Percentiles rank a stretch among this genome's conserved stretches.
phyloP scores from a whole-genome alignment of 2,888 invertebrate species.

The Drosophila algonquin region DNA sequence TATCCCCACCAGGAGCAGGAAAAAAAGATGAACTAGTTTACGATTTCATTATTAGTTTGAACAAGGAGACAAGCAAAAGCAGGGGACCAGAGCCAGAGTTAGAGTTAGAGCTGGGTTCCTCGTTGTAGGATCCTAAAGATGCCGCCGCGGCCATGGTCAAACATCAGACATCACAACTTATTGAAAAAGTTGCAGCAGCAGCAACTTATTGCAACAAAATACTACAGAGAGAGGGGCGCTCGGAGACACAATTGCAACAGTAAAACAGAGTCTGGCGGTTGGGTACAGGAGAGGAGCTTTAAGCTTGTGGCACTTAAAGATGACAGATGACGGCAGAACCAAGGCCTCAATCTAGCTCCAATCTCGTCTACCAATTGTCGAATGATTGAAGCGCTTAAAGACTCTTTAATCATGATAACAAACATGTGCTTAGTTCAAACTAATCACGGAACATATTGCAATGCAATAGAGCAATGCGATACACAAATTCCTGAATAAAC shows the following conservation, averaged over 20 bases:
- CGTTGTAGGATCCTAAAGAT: conserved; percentile 27
- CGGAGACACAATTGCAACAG: not conserved
- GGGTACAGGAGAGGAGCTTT: not conserved
- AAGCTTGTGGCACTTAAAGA: not conserved
- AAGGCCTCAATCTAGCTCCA: not conserved
- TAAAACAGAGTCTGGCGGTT: not conserved
- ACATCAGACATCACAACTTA: conserved; percentile 61
- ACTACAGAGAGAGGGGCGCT: conserved; percentile 1
- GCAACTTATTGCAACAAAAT: conserved; percentile 37
- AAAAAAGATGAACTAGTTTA: conserved; percentile 74
- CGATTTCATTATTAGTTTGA: conserved; percentile 78
- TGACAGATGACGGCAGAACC: not conserved
- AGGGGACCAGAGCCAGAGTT: conserved; percentile 1
- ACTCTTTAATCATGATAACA: not conserved
- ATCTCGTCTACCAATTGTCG: not conserved
- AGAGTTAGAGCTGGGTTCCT: conserved; percentile 5
- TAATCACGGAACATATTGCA: not conserved
- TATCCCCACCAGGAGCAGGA: conserved; percentile 8
- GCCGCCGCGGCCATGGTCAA: conserved; percentile 42
- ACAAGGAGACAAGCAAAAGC: conserved; percentile 44
- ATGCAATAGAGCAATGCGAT: not conserved
- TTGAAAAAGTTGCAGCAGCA: conserved; percentile 72
- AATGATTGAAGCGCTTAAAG: not conserved
- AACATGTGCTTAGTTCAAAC: not conserved
- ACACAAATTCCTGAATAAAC: conserved; percentile 20